Percentiles rank a stretch among this genome's conserved stretches.
Conservation (phyloP, 2,113 vertebrate genomes). For the Gymnorhina tibicen region DNA sequence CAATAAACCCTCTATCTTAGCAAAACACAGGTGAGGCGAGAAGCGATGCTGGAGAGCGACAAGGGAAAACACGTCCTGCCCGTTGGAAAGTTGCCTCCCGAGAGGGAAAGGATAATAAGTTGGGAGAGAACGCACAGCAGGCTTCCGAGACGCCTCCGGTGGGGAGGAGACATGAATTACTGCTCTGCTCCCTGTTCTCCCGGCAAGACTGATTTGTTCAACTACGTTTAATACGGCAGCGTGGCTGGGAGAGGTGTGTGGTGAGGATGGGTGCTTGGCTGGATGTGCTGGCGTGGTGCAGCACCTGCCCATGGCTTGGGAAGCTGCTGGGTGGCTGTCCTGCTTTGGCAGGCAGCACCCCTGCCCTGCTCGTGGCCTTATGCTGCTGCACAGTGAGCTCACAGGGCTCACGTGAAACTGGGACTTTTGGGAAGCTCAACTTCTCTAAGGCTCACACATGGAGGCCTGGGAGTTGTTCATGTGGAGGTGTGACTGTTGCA, state of each 20-base stretch:
- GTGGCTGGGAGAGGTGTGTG: background rate
- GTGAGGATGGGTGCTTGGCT: background rate
- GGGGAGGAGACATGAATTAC: conserved; percentile 11
- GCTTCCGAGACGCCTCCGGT: background rate
- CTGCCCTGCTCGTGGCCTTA: background rate
- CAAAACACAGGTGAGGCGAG: conserved; percentile 48
- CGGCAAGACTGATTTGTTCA: background rate
- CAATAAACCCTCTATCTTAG: conserved; percentile 70
- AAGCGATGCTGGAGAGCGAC: conserved; percentile 35
- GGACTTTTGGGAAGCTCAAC: background rate
- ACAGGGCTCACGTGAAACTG: accelerated
- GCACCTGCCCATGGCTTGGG: background rate
- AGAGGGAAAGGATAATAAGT: background rate
- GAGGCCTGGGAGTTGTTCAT: background rate
- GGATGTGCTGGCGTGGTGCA: accelerated
- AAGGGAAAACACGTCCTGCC: conserved; percentile 24
- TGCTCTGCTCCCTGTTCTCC: background rate
- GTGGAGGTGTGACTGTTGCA: background rate
- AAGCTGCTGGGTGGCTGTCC: background rate
- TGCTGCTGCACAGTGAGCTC: background rate
- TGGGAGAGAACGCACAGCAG: background rate
- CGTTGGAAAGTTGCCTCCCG: conserved; percentile 36
- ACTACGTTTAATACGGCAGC: background rate
- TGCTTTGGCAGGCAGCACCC: background rate
- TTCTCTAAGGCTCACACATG: background rate